A percentile compares a stretch with the other conserved stretches of the same genome.
Conservation (phyloP, 2,113 vertebrate genomes). For the Dermatemys mawii region DNA sequence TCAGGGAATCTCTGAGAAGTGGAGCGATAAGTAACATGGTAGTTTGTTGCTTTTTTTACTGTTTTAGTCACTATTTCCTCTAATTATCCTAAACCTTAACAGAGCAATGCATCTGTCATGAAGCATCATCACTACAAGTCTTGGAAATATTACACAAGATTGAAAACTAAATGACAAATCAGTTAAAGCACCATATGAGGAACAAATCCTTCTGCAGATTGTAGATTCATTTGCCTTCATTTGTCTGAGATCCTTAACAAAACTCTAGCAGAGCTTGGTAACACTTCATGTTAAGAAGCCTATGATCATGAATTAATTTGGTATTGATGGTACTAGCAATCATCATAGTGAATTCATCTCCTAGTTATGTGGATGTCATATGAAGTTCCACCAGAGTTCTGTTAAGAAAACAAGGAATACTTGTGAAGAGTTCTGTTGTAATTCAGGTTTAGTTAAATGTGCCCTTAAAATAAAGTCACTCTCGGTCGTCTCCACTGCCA, state of each 20-base stretch:
- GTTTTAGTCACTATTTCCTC: background rate
- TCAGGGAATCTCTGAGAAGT: background rate
- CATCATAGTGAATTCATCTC: slow-evolving; percentile 55
- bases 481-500: background rate
- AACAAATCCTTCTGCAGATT: background rate
- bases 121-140: background rate
- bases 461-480: slow-evolving; percentile 37
- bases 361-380: background rate
- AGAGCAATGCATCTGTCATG: slow-evolving; percentile 13
- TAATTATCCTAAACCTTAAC: slow-evolving; percentile 4
- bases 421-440: slow-evolving; percentile 30
- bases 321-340: slow-evolving; percentile 27
- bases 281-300: slow-evolving; percentile 15
- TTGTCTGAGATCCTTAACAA: slow-evolving; percentile 27
- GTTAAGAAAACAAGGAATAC: no score
- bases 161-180: slow-evolving; percentile 45
- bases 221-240: background rate
- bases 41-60: background rate
- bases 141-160: background rate
- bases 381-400: slow-evolving; percentile 25
- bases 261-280: slow-evolving; percentile 15
- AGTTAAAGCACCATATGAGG: slow-evolving; percentile 12
- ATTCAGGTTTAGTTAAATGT: slow-evolving; percentile 20
- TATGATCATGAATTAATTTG: slow-evolving; percentile 56
- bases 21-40: background rate